These are phyloP conservation scores for Pocota personata DNA, from an alignment of 2,888 invertebrate genomes.

Conservation along the genomic window DNA sequence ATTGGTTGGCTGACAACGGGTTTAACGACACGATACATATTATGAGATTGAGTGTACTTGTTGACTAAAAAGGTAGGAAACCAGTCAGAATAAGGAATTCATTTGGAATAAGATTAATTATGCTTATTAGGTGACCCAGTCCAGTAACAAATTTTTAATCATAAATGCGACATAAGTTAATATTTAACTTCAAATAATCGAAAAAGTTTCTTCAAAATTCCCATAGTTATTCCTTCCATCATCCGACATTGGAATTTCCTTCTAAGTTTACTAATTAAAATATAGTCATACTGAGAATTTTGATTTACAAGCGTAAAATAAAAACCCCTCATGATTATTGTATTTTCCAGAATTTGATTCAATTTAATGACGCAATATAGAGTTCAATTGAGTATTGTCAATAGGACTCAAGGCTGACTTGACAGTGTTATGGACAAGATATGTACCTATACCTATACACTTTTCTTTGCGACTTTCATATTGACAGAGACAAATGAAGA, in stretches of 20 bases:
- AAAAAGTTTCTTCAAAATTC: neutral
- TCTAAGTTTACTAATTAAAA: neutral
- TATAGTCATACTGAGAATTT: neutral
- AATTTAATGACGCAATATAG: neutral
- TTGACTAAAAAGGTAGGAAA: too few species aligned
- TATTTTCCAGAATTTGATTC: neutral
- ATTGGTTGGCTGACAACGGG: neutral
- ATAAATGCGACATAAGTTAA: too few species aligned
- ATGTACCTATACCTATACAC: too few species aligned
- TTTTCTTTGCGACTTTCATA: too few species aligned
- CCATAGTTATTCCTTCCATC: neutral
- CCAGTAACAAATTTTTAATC: neutral
- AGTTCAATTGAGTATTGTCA: neutral
- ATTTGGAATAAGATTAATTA: neutral
- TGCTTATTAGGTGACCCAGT: neutral
- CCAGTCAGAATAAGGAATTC: too few species aligned
- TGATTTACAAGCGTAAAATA: neutral
- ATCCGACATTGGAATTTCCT: neutral
- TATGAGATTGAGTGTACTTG: too few species aligned
- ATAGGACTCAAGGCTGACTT: neutral
- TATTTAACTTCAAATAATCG: neutral
- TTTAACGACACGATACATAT: neutral
- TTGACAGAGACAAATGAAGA: too few species aligned
- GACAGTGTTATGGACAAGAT: neutral
- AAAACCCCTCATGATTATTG: neutral